Base-by-base conservation (phyloP, 2,113 vertebrate genomes). In the Bufo bufo region DNA sequence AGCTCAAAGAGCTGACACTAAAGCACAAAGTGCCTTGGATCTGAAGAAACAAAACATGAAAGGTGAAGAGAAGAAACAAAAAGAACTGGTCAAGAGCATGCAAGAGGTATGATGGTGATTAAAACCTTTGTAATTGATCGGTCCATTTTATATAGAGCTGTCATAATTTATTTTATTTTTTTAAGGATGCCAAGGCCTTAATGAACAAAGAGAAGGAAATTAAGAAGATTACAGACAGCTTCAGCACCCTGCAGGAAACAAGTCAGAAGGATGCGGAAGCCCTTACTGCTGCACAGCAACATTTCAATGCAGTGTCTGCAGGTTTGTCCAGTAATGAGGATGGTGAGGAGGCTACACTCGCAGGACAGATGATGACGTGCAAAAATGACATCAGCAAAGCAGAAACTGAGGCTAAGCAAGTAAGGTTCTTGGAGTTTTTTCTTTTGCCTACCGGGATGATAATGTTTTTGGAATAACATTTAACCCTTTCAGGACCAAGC, bases 331-430 rank as follows among this genome's bases (percentile, higher is more conserved):
- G 94, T 88, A 98, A 90, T 20, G 97, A 95, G n/a, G 93, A 96
- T 4, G 98, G 97, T 19, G 95, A 96, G 89, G 97, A 96, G 89
- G 95, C 95, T 54, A 97, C 97, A 9, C 91, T 99, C 54, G 96
- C 97, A 14, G 96, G 90, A 1, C 98, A 99, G 87, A 98, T 99
- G 96, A 97, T 99, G 96, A 88, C 93, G 74, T 99, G 97, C 93
- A 99, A 99, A 92, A 97, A 96, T 85, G 97, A 99, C 69, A 97
- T 97, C 59, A 97, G 96, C 93, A 98, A 97, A 92, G 96, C 97
- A 3, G 94, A 94, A 74, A 99, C 97, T 0, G 98, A 98, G 89
- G 96, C 97, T 90, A 98, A 98, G 89, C 97, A 98, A 96, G 98
- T 98, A 93, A 92, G 20, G 54, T 80, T 20, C 17, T 61, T 19